Conservation (phyloP, 2,113 vertebrate genomes). For the Pterocles orientalis region DNA sequence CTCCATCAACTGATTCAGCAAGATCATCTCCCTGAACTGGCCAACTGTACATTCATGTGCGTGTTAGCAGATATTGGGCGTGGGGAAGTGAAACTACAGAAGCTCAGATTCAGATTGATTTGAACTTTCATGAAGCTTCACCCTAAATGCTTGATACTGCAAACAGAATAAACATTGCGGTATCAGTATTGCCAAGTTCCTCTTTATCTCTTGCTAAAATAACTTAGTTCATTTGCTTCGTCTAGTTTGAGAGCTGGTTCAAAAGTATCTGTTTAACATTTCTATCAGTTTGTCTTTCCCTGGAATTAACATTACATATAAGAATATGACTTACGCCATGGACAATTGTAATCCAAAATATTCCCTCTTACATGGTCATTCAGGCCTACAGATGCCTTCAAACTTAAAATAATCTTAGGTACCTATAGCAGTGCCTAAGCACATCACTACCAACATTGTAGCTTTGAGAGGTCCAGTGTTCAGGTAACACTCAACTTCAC, state of each 20-base stretch:
- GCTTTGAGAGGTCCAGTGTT: not conserved
- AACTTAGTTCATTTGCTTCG: not conserved
- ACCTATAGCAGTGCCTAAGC: not conserved
- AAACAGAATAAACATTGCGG: not conserved
- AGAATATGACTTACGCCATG: not conserved
- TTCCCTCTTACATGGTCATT: not conserved
- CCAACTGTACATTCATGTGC: not conserved
- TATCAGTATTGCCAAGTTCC: not conserved
- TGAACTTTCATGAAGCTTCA: not conserved
- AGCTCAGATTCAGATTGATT: not conserved
- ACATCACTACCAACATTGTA: not conserved
- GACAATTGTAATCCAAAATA: not conserved
- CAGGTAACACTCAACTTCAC: not conserved
- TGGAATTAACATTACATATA: not conserved
- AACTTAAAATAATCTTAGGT: not conserved
- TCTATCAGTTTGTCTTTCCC: not conserved
- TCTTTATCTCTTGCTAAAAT: not conserved
- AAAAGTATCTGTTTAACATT: not conserved
- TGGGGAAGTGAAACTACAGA: not conserved
- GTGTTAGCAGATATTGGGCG: not conserved
- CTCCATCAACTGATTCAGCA: not conserved
- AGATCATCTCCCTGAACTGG: not conserved
- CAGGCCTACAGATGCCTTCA: not conserved
- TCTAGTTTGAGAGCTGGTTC: not conserved
- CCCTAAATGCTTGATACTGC: not conserved